Base-by-base conservation (phyloP, 2,888 invertebrate genomes). In the Rhingia campestris region DNA sequence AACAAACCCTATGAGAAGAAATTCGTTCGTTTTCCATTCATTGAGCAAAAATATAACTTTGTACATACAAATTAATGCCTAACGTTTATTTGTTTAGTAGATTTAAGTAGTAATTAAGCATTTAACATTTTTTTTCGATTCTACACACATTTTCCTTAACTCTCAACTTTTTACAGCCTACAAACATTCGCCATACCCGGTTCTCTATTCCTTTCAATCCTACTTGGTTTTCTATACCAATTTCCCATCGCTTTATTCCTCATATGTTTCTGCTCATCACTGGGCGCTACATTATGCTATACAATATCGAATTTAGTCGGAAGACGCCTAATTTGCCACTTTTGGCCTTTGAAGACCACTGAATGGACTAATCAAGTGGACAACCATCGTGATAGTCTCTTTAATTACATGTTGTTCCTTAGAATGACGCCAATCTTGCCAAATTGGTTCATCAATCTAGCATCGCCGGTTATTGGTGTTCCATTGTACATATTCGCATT, bases 101-200 rank as follows among this genome's bases (percentile, higher is more conserved):
- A 2, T 22, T 22, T 22, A 30, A 4, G 0, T 47, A 33, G 3
- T 7, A 53, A 14, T 39, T 39, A 14, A 56, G 22, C 2, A 58
- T 9, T n/a, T 5, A 39, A 22, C 4, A 49, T 39, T 9, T 30
- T 41, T 22, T 12, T 32, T 22, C 22, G 1, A 22, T 22, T 22
- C 22, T 45, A 33, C 6, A 56, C 6, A 53, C 64, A 66, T 81
- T 89, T 90, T 89, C 90, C 90, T 91, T 91, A 91, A 91, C 87
- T 14, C 32, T 56, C 7, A 41, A 12, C 54, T 54, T 73, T 59
- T 53, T 69, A 88, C 92, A 98, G 98, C 92, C 94, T 99, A 89
- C 99, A 99, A 94, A 98, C 99, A 84, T 99, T 99, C 93, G 99
- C 99, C 89, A 99, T 99, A 92, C 99, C 99, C 85, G 99, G 99